Percentiles rank a stretch among this genome's conserved stretches.
Evolutionary conservation across 2,888 invertebrate genomes (phyloP).

Genomic region (Apotomis betuletana): DNA sequence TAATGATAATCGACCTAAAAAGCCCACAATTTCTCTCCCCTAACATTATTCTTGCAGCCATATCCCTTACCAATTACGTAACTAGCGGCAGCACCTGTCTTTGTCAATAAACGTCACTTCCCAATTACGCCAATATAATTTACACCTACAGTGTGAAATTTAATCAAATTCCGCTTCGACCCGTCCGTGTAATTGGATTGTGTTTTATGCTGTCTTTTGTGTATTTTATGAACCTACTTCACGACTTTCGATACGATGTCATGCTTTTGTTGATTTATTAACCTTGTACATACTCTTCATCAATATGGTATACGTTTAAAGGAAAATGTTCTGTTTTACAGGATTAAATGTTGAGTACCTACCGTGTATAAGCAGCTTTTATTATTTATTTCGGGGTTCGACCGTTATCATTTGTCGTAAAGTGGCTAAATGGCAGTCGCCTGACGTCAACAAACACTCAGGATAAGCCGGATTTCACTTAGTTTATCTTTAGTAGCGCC

Average conservation of each 20-base stretch:
- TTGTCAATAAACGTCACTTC: constrained; percentile 28
- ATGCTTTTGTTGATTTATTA: background rate
- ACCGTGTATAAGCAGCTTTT: too few species aligned
- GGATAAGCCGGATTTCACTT: too few species aligned
- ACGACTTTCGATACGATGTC: background rate
- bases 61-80: constrained; percentile 35
- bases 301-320: background rate
- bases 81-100: constrained; percentile 37
- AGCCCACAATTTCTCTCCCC: background rate
- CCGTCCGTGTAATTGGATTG: constrained; percentile 33
- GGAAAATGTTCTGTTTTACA: too few species aligned
- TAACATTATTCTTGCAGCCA: constrained; percentile 7
- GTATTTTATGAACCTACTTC: constrained; percentile 20
- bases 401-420: too few species aligned
- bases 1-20: background rate
- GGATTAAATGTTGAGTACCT: too few species aligned
- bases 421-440: too few species aligned
- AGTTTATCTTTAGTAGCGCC: too few species aligned
- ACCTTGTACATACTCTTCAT: background rate
- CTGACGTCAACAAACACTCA: too few species aligned
- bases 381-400: too few species aligned
- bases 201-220: constrained; percentile 22
- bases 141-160: constrained; percentile 40
- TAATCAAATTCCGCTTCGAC: constrained; percentile 38
- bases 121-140: constrained; percentile 41